A percentile compares a stretch with the other conserved stretches of the same genome.
phyloP scores from a whole-genome alignment of 2,888 invertebrate genomes.

The Drosophila mercatorum region DNA sequence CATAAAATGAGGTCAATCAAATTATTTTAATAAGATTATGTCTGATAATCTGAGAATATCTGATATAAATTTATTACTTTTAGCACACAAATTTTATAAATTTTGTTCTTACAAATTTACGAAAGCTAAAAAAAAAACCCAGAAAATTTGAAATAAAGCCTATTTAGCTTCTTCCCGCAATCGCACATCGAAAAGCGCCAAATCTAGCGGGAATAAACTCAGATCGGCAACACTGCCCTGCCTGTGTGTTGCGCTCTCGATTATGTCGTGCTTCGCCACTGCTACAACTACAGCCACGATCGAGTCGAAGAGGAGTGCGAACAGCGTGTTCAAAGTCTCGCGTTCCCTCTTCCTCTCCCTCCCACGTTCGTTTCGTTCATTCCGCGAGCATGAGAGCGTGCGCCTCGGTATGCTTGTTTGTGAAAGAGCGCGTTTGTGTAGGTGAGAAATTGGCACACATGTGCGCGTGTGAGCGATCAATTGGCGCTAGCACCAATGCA shows the following conservation, averaged over 20 bases:
- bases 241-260: conserved; percentile 25
- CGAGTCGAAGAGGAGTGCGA: conserved; percentile 34
- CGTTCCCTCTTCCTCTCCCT: background rate
- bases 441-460: conserved; percentile 73
- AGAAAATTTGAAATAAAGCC: too few species aligned
- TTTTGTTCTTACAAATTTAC: too few species aligned
- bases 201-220: too few species aligned
- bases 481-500: conserved; percentile 57
- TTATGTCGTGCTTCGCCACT: conserved; percentile 18
- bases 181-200: too few species aligned
- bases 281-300: conserved; percentile 10
- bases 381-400: conserved; percentile 48
- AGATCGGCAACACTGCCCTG: too few species aligned
- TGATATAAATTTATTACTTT: too few species aligned
- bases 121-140: too few species aligned
- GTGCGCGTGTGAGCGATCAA: conserved; percentile 69
- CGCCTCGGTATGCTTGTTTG: conserved; percentile 40
- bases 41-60: too few species aligned
- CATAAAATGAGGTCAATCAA: too few species aligned
- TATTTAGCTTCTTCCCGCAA: too few species aligned
- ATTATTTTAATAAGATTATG: too few species aligned
- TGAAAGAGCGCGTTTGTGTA: conserved; percentile 60
- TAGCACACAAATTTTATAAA: too few species aligned
- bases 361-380: conserved; percentile 25
- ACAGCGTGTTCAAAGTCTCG: conserved; percentile 46